phyloP scores from a whole-genome alignment of 2,888 invertebrate genomes.

The Hanleya hanleyi region DNA sequence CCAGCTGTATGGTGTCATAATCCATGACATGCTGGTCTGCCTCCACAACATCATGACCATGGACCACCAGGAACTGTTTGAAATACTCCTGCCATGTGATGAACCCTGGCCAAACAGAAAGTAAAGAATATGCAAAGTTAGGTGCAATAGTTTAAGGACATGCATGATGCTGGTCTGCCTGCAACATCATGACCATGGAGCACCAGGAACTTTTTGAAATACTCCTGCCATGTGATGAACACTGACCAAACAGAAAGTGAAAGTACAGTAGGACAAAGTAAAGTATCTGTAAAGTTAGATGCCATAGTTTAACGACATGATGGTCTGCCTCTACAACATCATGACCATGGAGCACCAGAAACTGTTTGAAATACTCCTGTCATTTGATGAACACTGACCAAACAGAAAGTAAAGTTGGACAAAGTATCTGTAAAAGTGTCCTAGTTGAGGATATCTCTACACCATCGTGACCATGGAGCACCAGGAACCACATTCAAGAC shows the following conservation, averaged over 20 bases:
- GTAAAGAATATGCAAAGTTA: not conserved
- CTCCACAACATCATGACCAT: slow-evolving; percentile 77
- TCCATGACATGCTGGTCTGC: slow-evolving; percentile 80
- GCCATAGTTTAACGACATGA: too few species aligned
- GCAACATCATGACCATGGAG: slow-evolving; percentile 77
- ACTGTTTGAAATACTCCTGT: slow-evolving; percentile 86
- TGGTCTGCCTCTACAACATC: slow-evolving; percentile 79
- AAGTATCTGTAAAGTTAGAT: too few species aligned
- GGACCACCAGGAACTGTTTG: slow-evolving; percentile 81
- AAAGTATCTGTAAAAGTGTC: too few species aligned
- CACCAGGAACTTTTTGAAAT: slow-evolving; percentile 83
- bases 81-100: slow-evolving; percentile 89
- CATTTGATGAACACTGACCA: slow-evolving; percentile 80
- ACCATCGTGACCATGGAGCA: too few species aligned
- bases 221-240: slow-evolving; percentile 86
- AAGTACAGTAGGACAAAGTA: too few species aligned
- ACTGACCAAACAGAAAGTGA: slow-evolving; percentile 71
- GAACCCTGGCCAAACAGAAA: slow-evolving; percentile 74
- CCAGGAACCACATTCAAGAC: too few species aligned
- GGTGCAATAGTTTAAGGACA: not conserved
- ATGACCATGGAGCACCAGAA: slow-evolving; percentile 78
- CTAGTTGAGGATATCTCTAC: too few species aligned
- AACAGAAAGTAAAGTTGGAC: too few species aligned
- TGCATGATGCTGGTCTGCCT: slow-evolving; percentile 80
- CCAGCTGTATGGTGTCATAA: slow-evolving; percentile 78